Percentiles rank a stretch among this genome's conserved stretches.
Evolutionary conservation across 2,888 invertebrate genomes (phyloP).

Genomic region (Ecliptopera silaceata): DNA sequence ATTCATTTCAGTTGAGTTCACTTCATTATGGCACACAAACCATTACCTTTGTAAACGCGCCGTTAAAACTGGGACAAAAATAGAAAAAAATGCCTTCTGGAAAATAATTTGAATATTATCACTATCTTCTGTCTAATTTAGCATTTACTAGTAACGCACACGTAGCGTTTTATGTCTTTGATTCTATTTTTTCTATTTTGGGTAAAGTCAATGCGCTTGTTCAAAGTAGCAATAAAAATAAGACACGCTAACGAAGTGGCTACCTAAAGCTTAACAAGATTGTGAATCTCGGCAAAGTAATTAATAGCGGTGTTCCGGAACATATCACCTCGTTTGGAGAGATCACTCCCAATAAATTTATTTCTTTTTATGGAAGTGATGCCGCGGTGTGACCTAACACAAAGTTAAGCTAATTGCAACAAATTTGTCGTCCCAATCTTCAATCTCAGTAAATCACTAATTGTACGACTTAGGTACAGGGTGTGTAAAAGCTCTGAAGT

Average conservation of each 20-base stretch:
- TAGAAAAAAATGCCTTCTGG: conserved; percentile 46
- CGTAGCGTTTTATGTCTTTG: neutral
- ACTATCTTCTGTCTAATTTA: neutral
- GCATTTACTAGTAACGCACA: neutral
- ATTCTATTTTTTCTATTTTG: neutral
- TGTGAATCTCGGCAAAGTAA: conserved; percentile 49
- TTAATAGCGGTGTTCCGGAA: conserved; percentile 51
- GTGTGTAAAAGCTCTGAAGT: too few relatives aligned
- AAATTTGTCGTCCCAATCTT: conserved; percentile 41
- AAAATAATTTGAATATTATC: conserved; percentile 60
- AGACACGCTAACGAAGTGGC: conserved; percentile 25
- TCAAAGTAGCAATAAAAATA: conserved; percentile 32
- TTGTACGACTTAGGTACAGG: too few relatives aligned
- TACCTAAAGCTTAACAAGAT: conserved; percentile 44
- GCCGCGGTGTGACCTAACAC: conserved; percentile 40
- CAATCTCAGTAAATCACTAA: conserved; percentile 40
- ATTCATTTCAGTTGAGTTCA: conserved; percentile 66
- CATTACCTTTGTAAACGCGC: conserved; percentile 62
- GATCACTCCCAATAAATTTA: conserved; percentile 31
- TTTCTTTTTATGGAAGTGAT: conserved; percentile 17
- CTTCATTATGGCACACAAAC: conserved; percentile 60
- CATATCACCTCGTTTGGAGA: conserved; percentile 54
- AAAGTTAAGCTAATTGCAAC: conserved; percentile 50
- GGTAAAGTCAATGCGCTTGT: neutral
- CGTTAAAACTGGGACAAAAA: conserved; percentile 59